Conservation (phyloP, 2,888 invertebrate genomes). For the Sisyra nigra region DNA sequence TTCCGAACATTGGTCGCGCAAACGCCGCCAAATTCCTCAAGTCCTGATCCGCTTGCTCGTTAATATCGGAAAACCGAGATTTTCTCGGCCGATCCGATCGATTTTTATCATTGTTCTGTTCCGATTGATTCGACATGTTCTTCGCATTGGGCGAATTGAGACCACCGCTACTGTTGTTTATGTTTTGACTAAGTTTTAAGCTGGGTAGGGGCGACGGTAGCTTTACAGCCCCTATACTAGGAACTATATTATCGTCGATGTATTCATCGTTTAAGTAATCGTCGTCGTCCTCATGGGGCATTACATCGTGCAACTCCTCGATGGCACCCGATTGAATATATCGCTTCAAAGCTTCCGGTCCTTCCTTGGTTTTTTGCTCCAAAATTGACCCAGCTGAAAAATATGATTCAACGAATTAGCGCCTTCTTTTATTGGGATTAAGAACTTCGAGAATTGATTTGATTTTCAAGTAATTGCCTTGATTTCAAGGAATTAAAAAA, state of each 20-base stretch:
- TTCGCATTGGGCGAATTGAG: not conserved
- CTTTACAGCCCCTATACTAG: conserved; percentile 23
- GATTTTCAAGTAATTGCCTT: not conserved
- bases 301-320: conserved; percentile 62
- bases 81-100: conserved; percentile 6
- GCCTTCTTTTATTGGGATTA: no score
- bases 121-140: not conserved
- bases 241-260: conserved; percentile 21
- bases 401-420: not conserved
- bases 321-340: conserved; percentile 67
- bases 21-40: not conserved
- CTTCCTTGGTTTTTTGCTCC: conserved; percentile 60
- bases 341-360: conserved; percentile 58
- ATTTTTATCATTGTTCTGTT: not conserved
- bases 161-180: conserved; percentile 6
- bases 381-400: conserved; percentile 53
- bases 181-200: conserved; percentile 26
- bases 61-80: conserved; percentile 8
- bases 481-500: no score
- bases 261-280: conserved; percentile 25
- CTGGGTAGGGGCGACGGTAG: conserved; percentile 26
- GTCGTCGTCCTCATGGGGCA: conserved; percentile 49
- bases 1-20: not conserved
- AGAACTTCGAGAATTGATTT: no score
- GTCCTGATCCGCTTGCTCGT: not conserved